These are phyloP conservation scores for Sturnus vulgaris DNA, from an alignment of 2,113 vertebrate species.

Conservation along the genomic window DNA sequence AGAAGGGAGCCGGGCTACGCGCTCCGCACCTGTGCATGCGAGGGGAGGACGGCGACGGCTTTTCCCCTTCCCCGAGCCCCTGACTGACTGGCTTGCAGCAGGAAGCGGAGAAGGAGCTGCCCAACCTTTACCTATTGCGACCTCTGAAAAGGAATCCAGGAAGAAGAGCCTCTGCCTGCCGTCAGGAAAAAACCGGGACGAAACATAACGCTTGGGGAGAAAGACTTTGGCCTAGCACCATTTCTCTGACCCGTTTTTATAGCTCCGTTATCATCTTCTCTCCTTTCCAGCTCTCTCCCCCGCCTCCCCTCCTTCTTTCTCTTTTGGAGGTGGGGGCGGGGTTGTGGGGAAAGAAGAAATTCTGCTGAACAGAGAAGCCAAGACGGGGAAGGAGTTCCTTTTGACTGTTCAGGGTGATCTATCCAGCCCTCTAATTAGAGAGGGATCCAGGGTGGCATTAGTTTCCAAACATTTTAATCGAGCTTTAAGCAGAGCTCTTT, in stretches of 20 bases:
- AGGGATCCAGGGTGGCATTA: conserved; percentile 84
- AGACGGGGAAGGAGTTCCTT: neutral
- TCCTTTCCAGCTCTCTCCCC: neutral
- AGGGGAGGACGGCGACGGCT: fast-evolving
- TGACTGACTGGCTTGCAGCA: neutral
- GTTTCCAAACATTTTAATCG: conserved; percentile 92
- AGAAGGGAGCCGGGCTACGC: neutral
- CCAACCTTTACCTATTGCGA: neutral
- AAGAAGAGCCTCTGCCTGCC: neutral
- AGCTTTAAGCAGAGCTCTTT: conserved; percentile 83
- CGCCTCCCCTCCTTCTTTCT: fast-evolving
- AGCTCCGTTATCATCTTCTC: neutral
- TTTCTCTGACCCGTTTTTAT: neutral
- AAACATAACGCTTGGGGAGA: fast-evolving
- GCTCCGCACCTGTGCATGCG: neutral
- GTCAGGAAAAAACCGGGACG: fast-evolving
- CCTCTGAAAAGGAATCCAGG: no score
- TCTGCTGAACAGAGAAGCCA: conserved; percentile 24
- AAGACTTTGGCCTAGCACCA: neutral
- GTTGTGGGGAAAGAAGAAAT: neutral
- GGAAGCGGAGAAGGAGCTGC: neutral
- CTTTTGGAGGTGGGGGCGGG: neutral
- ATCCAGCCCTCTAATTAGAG: conserved; percentile 82
- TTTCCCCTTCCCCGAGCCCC: neutral
- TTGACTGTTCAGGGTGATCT: conserved; percentile 31